Conservation (phyloP, 2,888 invertebrate species). For the Sinotaia quadrata region DNA sequence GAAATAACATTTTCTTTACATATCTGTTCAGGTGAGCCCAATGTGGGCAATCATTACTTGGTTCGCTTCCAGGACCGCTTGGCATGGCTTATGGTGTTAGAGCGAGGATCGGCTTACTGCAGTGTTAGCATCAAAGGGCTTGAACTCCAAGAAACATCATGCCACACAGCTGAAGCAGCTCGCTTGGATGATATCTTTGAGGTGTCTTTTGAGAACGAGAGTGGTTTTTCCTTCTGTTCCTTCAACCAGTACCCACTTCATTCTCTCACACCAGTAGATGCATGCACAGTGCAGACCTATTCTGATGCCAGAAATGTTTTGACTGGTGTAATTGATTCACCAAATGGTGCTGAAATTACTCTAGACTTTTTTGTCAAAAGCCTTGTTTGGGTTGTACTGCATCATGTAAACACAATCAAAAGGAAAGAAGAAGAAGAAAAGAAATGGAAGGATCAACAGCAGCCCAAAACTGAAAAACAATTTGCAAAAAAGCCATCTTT, state of each 20-base stretch:
- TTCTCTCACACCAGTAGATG: constrained; percentile 64
- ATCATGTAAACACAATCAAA: constrained; percentile 61
- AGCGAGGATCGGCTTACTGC: constrained; percentile 71
- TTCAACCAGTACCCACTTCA: constrained; percentile 62
- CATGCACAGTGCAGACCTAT: constrained; percentile 63
- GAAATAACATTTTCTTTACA: too few species aligned
- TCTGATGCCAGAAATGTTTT: constrained; percentile 73
- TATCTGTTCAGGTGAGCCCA: constrained; percentile 67
- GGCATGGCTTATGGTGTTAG: constrained; percentile 72
- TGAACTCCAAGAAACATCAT: constrained; percentile 73
- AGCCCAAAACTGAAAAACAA: constrained; percentile 16
- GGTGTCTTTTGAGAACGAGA: constrained; percentile 66
- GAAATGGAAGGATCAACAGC: constrained; percentile 31
- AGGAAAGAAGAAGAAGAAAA: constrained; percentile 39
- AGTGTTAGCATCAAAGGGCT: constrained; percentile 71
- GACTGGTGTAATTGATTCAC: constrained; percentile 72
- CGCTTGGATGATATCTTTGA: constrained; percentile 73
- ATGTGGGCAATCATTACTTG: constrained; percentile 72
- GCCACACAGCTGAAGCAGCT: constrained; percentile 74
- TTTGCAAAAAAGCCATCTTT: constrained; percentile 13
- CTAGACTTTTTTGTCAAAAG: constrained; percentile 68
- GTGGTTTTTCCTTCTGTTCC: constrained; percentile 40
- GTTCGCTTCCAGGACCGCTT: constrained; percentile 74
- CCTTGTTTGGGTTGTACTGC: constrained; percentile 70
- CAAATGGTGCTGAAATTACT: constrained; percentile 65